Conservation (phyloP, 2,113 vertebrate genomes). For the Barbus barbus region DNA sequence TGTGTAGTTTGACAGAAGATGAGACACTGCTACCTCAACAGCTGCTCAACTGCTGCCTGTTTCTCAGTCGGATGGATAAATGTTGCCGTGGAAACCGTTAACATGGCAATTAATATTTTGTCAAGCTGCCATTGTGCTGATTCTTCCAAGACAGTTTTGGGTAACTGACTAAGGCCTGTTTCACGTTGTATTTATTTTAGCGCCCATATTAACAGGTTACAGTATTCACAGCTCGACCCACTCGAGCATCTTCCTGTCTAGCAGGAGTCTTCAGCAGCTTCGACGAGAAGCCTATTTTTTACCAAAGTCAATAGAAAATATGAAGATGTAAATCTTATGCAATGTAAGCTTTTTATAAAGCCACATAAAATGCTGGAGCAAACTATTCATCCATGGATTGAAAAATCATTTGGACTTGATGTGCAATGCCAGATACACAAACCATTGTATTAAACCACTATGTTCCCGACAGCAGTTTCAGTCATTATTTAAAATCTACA, state of each 20-base stretch:
- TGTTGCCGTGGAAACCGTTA: conserved; percentile 41
- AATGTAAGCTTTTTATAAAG: not conserved
- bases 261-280: not conserved
- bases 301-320: not conserved
- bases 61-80: conserved; percentile 4
- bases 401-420: not conserved
- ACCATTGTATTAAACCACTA: too few species aligned
- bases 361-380: not conserved
- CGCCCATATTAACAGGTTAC: not conserved
- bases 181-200: not conserved
- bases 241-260: not conserved
- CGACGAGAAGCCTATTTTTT: not conserved
- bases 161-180: conserved; percentile 18
- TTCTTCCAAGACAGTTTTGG: not conserved
- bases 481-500: not conserved
- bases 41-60: conserved; percentile 15
- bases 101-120: conserved; percentile 26
- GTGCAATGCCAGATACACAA: too few species aligned
- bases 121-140: conserved; percentile 8
- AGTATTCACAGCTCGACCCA: not conserved
- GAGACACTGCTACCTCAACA: not conserved
- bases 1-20: not conserved
- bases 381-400: not conserved
- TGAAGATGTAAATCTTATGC: not conserved
- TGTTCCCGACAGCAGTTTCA: too few species aligned